phyloP scores from a whole-genome alignment of 2,113 vertebrate genomes.

The Solenodon paradoxus region DNA sequence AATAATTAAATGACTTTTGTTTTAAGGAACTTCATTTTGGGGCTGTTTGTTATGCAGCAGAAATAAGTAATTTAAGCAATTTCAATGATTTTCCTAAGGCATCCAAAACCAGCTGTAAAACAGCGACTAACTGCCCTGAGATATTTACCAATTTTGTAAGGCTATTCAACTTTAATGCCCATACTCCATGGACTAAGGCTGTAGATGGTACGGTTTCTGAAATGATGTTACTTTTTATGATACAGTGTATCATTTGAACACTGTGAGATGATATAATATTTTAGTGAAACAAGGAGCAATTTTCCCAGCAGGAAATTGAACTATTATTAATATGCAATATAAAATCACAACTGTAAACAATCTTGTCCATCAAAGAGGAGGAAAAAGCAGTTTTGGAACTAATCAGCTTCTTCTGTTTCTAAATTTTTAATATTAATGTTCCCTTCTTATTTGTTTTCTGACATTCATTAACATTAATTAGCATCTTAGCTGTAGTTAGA shows the following conservation, averaged over 20 bases:
- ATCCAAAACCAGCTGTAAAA: neutral
- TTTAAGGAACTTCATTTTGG: neutral
- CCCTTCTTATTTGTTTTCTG: neutral
- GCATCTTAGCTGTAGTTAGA: neutral
- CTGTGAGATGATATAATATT: neutral
- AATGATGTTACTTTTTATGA: neutral
- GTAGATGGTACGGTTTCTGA: neutral
- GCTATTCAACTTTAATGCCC: neutral
- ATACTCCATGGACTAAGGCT: neutral
- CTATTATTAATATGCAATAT: neutral
- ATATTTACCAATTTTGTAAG: neutral
- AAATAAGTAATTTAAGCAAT: neutral
- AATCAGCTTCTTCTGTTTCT: neutral
- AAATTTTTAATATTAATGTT: conserved; percentile 31
- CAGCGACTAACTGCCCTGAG: neutral
- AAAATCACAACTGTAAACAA: neutral
- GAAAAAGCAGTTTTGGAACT: neutral
- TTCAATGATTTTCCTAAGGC: neutral
- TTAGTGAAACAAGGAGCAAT: neutral
- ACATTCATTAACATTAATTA: neutral
- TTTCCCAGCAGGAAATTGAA: neutral
- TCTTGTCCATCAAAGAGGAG: neutral
- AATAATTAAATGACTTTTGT: neutral
- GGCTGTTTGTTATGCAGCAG: neutral
- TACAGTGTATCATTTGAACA: neutral